Percentiles rank a stretch among this genome's conserved stretches.
These are phyloP conservation scores for Cassiopea andromeda DNA, from an alignment of 30 jellyfish, hydroid and myxozoan genomes.

Conservation along the genomic window DNA sequence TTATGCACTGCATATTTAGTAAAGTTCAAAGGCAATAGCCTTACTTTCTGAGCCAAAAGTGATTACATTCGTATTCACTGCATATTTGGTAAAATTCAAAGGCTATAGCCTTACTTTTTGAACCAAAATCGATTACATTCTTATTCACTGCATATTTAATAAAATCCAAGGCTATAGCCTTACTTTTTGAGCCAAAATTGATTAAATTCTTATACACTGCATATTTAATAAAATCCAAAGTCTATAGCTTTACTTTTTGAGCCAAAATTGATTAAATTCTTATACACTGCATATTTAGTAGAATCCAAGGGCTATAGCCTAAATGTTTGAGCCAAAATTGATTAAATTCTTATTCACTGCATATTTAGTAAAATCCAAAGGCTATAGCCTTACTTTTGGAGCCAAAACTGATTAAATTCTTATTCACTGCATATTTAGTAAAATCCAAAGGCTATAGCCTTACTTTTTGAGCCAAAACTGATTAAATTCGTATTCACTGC, in stretches of 20 bases:
- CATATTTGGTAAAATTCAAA: not conserved
- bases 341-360: not conserved
- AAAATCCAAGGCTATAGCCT: conserved; percentile 17
- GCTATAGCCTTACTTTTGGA: conserved; percentile 30
- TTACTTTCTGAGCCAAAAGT: not conserved
- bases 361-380: not conserved
- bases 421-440: no score
- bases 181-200: not conserved
- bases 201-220: not conserved
- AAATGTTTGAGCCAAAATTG: not conserved
- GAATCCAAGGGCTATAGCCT: conserved; percentile 8
- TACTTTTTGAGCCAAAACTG: not conserved
- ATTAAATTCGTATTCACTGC: not conserved
- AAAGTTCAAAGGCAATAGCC: no score
- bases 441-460: no score
- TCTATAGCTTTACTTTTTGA: conserved; percentile 21
- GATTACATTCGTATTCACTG: not conserved
- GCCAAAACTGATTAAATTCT: not conserved
- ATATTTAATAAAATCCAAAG: not conserved
- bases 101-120: conserved; percentile 2
- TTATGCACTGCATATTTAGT: no score
- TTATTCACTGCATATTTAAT: not conserved
- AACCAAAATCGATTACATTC: not conserved
- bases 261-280: no score
- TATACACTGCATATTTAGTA: no score